A percentile compares a stretch with the other conserved stretches of the same genome.
Conservation (phyloP, 2,797 vertebrate genomes). For the Delichon dasypus region DNA sequence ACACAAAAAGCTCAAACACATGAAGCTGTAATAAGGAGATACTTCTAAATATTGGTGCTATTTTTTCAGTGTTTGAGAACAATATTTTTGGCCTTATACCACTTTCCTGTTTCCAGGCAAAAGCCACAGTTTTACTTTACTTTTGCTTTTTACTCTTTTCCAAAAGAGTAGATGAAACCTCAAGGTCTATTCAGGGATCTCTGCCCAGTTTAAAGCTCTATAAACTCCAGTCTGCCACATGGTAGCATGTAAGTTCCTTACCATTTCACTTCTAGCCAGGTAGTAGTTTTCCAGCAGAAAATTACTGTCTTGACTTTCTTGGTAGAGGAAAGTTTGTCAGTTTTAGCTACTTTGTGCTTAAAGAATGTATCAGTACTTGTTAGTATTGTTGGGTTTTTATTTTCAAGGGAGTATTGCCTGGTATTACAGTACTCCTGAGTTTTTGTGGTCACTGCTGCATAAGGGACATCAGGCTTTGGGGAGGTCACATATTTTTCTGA, state of each 20-base stretch:
- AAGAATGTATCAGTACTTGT: background rate
- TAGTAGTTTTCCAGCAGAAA: background rate
- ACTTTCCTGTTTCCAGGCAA: constrained; percentile 49
- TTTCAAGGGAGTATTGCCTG: background rate
- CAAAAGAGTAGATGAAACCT: constrained; percentile 16
- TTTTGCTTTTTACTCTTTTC: constrained; percentile 17
- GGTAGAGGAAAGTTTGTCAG: background rate
- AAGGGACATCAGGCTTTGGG: background rate
- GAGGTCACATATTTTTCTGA: background rate
- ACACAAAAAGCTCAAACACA: constrained; percentile 28
- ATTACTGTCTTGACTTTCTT: background rate
- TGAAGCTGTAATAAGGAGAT: constrained; percentile 1
- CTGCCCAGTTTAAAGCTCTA: background rate
- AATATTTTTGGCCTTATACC: constrained; percentile 38
- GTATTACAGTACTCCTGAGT: background rate
- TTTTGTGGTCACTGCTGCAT: background rate
- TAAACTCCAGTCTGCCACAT: background rate
- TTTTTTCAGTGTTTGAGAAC: constrained; percentile 27
- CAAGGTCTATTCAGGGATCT: constrained; percentile 30
- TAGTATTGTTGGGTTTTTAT: background rate
- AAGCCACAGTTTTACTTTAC: constrained; percentile 37
- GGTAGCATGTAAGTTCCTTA: background rate
- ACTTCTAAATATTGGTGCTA: constrained; percentile 23
- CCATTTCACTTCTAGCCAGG: background rate
- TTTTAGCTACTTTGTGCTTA: background rate